phyloP scores from a whole-genome alignment of 2,888 invertebrate species.

The Phlogophora meticulosa region DNA sequence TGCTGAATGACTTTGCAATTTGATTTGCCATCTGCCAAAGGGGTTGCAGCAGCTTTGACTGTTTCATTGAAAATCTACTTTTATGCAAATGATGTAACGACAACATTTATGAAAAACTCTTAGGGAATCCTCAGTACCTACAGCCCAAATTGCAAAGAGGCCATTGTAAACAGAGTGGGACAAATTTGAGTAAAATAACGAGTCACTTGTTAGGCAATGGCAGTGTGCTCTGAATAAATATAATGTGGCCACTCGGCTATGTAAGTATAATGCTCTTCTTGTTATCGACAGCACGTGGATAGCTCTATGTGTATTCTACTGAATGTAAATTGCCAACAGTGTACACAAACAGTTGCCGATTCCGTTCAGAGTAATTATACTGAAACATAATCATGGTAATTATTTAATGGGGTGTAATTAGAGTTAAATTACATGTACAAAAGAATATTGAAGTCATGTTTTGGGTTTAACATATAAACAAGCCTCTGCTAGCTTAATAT shows the following conservation, averaged over 20 bases:
- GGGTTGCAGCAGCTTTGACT: background rate
- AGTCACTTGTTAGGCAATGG: slow-evolving; percentile 83
- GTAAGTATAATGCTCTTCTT: slow-evolving; percentile 76
- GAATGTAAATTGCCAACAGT: slow-evolving; percentile 46
- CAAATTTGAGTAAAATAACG: slow-evolving; percentile 79
- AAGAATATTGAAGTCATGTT: slow-evolving; percentile 17
- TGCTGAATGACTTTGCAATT: slow-evolving; percentile 32
- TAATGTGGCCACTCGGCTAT: slow-evolving; percentile 69
- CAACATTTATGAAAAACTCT: background rate
- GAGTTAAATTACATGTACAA: slow-evolving; percentile 8
- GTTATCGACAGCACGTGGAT: slow-evolving; percentile 77
- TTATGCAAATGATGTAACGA: background rate
- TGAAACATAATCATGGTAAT: slow-evolving; percentile 27
- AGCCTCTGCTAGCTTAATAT: background rate
- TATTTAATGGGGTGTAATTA: slow-evolving; percentile 27
- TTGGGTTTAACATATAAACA: slow-evolving; percentile 24
- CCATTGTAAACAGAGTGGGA: slow-evolving; percentile 78
- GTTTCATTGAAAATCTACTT: slow-evolving; percentile 1
- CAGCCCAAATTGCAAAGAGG: slow-evolving; percentile 68
- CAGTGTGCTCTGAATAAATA: slow-evolving; percentile 81
- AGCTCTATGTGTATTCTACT: slow-evolving; percentile 56
- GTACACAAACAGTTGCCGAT: slow-evolving; percentile 27
- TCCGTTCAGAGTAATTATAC: slow-evolving; percentile 11
- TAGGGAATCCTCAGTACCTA: background rate
- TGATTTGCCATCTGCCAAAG: slow-evolving; percentile 29